Percentiles rank a stretch among this genome's conserved stretches.
Conservation (phyloP, 2,888 invertebrate genomes). For the Latrodectus elegans region DNA sequence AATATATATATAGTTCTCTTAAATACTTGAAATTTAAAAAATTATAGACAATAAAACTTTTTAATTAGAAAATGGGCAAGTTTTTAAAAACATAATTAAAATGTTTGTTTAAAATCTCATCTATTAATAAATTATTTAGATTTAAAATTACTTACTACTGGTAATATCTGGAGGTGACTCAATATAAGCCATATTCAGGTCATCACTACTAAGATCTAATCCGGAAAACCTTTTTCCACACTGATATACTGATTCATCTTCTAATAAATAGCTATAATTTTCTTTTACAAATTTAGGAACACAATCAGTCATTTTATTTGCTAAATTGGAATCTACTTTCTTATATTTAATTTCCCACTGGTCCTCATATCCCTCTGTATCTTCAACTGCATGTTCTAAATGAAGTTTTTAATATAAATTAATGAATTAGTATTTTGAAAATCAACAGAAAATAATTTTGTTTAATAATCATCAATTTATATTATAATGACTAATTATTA, state of each 20-base stretch:
- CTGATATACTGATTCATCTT: conserved; percentile 33
- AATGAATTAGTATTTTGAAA: too few relatives aligned
- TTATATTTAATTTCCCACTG: conserved; percentile 45
- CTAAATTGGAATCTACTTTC: conserved; percentile 29
- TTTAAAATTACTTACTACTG: background rate
- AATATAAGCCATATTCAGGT: conserved; percentile 48
- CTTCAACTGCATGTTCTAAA: conserved; percentile 60
- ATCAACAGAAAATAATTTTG: too few relatives aligned
- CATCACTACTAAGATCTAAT: conserved; percentile 15
- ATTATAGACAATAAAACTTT: too few relatives aligned
- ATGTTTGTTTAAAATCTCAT: too few relatives aligned
- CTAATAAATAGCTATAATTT: conserved; percentile 53
- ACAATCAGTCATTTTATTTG: conserved; percentile 49
- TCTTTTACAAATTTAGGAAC: conserved; percentile 54
- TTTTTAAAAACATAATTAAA: too few relatives aligned
- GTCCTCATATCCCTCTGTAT: conserved; percentile 63
- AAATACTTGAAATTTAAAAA: too few relatives aligned
- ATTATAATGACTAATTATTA: too few relatives aligned
- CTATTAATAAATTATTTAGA: too few relatives aligned
- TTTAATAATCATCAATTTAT: too few relatives aligned
- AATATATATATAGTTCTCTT: too few relatives aligned
- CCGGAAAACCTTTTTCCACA: conserved; percentile 45
- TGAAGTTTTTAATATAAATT: too few relatives aligned
- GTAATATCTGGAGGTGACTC: conserved; percentile 21
- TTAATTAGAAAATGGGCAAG: too few relatives aligned